A percentile compares a stretch with the other conserved stretches of the same genome.
Evolutionary conservation across 2,113 vertebrate species (phyloP).

Genomic region (Melanocharis versteri): DNA sequence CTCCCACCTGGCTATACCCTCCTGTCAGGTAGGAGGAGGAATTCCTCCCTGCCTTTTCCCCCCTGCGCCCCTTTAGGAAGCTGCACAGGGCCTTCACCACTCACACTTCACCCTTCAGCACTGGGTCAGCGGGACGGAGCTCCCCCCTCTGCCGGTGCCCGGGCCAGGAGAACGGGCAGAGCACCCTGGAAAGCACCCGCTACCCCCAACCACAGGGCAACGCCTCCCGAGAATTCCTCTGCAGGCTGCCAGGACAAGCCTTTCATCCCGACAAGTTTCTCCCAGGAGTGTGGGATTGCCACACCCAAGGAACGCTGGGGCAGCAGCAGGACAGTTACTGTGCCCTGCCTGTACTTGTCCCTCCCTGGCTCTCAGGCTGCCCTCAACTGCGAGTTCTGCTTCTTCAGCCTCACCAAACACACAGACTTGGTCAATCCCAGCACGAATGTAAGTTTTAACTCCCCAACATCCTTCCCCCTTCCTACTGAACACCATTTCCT

Average conservation of each 20-base stretch:
- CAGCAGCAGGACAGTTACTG: neutral
- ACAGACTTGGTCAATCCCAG: neutral
- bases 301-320: neutral
- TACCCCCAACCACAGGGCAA: neutral
- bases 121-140: neutral
- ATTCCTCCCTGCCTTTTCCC: too few species aligned
- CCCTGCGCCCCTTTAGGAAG: neutral
- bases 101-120: neutral
- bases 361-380: neutral
- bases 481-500: neutral
- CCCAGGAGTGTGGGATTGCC: neutral
- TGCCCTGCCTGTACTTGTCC: conserved; percentile 14
- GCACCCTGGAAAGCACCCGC: neutral
- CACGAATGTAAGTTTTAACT: neutral
- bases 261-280: neutral
- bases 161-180: neutral
- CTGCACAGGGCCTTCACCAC: fast-evolving
- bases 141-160: neutral
- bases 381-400: fast-evolving
- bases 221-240: neutral
- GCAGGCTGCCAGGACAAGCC: neutral
- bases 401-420: neutral
- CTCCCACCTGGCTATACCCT: too few species aligned
- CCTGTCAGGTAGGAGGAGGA: fast-evolving
- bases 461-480: fast-evolving